Conservation (phyloP, 2,797 vertebrate genomes). For the Propithecus perrieri region DNA sequence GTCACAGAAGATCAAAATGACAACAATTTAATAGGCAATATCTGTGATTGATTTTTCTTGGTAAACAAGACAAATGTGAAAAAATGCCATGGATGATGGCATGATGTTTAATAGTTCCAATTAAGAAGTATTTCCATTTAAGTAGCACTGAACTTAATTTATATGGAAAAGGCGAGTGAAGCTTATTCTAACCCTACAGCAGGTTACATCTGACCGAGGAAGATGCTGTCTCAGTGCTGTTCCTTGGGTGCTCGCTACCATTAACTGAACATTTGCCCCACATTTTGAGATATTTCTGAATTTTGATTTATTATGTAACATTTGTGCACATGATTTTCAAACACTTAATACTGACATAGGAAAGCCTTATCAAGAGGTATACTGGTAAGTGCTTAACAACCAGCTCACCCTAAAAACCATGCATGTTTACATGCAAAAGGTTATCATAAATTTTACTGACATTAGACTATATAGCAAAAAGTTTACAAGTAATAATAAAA, state of each 20-base stretch:
- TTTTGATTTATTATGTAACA: background rate
- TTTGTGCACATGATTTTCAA: background rate
- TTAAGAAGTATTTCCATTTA: background rate
- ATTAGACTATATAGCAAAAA: background rate
- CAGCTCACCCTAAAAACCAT: background rate
- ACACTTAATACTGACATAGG: background rate
- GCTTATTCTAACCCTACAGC: rapidly evolving
- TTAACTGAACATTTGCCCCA: background rate
- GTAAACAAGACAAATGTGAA: background rate
- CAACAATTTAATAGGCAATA: background rate
- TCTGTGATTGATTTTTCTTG: background rate
- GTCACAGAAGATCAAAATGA: background rate
- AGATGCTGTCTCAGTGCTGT: background rate
- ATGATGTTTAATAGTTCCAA: background rate
- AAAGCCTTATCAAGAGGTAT: background rate
- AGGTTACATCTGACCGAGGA: background rate
- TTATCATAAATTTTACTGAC: background rate
- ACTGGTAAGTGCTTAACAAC: background rate
- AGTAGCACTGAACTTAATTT: background rate
- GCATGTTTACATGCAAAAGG: background rate
- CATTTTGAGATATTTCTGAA: background rate
- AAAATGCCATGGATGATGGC: background rate
- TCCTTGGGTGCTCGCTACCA: background rate
- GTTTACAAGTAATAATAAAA: background rate
- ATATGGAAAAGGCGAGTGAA: background rate